Conservation (phyloP, 2,113 vertebrate genomes). For the Toxotes jaculatrix region DNA sequence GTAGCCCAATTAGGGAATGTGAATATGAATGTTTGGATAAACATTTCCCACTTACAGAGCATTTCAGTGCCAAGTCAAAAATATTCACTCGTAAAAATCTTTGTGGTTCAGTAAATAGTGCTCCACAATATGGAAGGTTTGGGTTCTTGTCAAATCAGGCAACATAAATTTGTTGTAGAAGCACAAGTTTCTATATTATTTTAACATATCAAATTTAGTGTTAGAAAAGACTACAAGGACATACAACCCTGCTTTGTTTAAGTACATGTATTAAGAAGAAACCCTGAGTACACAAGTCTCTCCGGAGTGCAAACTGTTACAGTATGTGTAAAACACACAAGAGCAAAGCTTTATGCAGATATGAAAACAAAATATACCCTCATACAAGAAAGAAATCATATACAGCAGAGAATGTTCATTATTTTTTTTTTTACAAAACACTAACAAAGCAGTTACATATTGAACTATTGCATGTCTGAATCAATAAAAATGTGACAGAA, state of each 20-base stretch:
- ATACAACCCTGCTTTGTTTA: constrained; percentile 23
- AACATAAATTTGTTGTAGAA: constrained; percentile 30
- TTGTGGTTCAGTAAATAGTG: not conserved
- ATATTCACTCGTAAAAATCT: not conserved
- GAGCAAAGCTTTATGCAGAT: constrained; percentile 5
- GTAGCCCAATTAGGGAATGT: not conserved
- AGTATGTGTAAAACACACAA: constrained; percentile 2
- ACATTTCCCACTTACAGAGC: not conserved
- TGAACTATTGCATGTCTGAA: not conserved
- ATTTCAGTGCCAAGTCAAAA: not conserved
- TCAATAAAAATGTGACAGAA: not conserved
- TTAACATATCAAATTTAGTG: not conserved
- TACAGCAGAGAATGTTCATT: not conserved
- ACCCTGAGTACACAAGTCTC: constrained; percentile 10
- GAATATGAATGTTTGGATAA: not conserved
- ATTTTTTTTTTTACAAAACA: constrained; percentile 10
- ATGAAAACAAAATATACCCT: constrained; percentile 7
- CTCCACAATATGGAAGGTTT: not conserved
- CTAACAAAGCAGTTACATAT: not conserved
- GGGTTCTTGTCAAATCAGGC: not conserved
- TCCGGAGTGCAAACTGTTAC: constrained; percentile 55
- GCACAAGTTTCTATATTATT: not conserved
- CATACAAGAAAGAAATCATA: constrained; percentile 12
- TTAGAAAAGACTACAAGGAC: constrained; percentile 6
- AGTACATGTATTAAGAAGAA: constrained; percentile 31